Percentiles rank a stretch among this genome's conserved stretches.
phyloP scores from a whole-genome alignment of 2,113 vertebrate genomes.

The Cygnus atratus region DNA sequence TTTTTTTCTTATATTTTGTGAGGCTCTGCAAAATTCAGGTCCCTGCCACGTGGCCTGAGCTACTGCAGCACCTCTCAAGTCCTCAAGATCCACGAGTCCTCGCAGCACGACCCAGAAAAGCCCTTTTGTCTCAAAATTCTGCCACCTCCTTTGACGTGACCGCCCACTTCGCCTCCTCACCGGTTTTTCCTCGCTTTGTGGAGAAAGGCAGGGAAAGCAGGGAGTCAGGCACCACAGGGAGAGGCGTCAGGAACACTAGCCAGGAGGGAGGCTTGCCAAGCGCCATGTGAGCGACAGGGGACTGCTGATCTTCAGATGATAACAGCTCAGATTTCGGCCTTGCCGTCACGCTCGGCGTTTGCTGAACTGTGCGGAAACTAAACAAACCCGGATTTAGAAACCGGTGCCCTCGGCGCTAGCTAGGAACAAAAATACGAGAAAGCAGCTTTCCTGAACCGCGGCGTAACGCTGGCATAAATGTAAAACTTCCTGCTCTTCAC shows the following conservation, averaged over 20 bases:
- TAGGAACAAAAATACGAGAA: neutral
- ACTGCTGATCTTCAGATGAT: neutral
- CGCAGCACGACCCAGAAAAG: accelerated
- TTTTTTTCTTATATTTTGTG: neutral
- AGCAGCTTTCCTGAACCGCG: neutral
- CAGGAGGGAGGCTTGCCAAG: neutral
- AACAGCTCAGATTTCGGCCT: neutral
- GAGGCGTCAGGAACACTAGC: neutral
- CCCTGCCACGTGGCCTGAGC: neutral
- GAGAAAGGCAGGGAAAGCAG: neutral
- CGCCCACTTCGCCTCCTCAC: neutral
- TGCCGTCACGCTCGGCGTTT: accelerated
- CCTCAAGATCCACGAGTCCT: neutral
- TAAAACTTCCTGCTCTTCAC: neutral
- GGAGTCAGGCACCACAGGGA: neutral
- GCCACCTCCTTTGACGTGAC: neutral
- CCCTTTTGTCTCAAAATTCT: neutral
- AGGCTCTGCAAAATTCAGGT: neutral
- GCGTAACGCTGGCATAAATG: accelerated
- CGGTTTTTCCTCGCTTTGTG: accelerated
- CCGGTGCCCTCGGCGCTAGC: neutral
- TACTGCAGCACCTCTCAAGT: neutral
- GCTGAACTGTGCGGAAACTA: neutral
- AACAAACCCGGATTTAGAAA: neutral
- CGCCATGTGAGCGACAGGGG: neutral